Base-by-base conservation (phyloP, 2,888 invertebrate genomes). In the Orgyia antiqua region DNA sequence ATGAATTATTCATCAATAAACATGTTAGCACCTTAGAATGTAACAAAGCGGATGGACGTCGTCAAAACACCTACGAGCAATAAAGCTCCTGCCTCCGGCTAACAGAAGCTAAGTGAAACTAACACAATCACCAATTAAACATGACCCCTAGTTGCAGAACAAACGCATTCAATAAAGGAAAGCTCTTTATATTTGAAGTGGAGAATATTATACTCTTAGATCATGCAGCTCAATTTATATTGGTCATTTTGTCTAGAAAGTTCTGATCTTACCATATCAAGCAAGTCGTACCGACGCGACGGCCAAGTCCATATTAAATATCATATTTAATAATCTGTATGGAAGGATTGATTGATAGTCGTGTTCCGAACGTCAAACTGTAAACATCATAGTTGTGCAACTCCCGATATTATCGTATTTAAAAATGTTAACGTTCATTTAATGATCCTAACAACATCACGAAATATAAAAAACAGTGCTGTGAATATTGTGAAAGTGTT, bases 81-180 rank as follows among this genome's bases (percentile, higher is more conserved):
- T 70, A 69, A 69, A 69, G 68, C 54, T 45, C 46, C 45, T 47
- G 75, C 78, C 73, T 39, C 43, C 42, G 73, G 79, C 75, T 46
- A 44, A 67, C 72, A 74, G 75, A 70, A 74, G 74, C 66, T 42
- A 65, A 64, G 76, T 66, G 74, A 77, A 77, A 78, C 61, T 57
- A 62, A 36, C 32, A 43, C 23, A 19, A 15, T 17, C 30, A 29
- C 65, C 70, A 69, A 13, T 36, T 26, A 53, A 58, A 34, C 37
- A 40, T 49, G 69, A 66, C 21, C 69, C 42, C 32, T 39, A 29
- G 33, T 27, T 29, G 38, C 28, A 24, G 58, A 6, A 40, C 33
- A n/a, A 13, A 26, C 28, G n/a, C 25, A 13, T 24, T 39, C 12
- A 17, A 24, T 8, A 17, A 10, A 10, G 10, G 23, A 23, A 10